Evolutionary conservation across 2,888 invertebrate species (phyloP), one percentile per base, ranked within the genome.

Genomic region (Aspidiotus rigidus): DNA sequence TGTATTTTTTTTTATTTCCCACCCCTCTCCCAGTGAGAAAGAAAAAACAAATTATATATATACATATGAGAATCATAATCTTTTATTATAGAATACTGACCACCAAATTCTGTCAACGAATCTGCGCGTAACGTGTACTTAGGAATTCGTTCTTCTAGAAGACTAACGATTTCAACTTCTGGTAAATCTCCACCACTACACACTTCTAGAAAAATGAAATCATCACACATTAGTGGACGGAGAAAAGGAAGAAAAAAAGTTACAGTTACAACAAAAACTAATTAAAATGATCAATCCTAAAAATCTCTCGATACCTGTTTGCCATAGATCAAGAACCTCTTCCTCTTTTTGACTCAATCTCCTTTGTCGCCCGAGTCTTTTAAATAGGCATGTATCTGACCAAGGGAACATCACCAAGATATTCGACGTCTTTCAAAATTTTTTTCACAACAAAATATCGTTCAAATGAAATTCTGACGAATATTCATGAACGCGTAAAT

Each of bases 121-220:
- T 97, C 96, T 70, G 94, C 94, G 78, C 96, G 85, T 72, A 97
- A 84, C 77, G 88, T 90, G 81, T 97, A 97, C 77, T 88, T 87
- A 67, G 96, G 96, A 79, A 96, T 93, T 80, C 93, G 90, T 80
- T 96, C 95, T 81, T 94, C 91, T 75, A 96, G 83, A 74, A 96
- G 83, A 79, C 93, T 93, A 80, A 96, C 89, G 77, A 96, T 92
- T 82, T 96, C 95, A 77, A 96, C 93, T 84, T 96, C 96, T 73
- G 93, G 91, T 80, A 93, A 84, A 80, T 93, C 88, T 79, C 88
- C 92, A 80, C 87, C 88, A 82, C 89, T 91, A 85, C 93, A 93
- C 82, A 95, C 84, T 82, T 94, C 94, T 94, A n/a, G 28, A 28
- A 28, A 28, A 28, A 28, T 28, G 28, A 28, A 28, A 28, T 3